Evolutionary conservation across 2,113 vertebrate species (phyloP), one percentile per base, ranked within the genome.

Genomic region (Labeo rohita): DNA sequence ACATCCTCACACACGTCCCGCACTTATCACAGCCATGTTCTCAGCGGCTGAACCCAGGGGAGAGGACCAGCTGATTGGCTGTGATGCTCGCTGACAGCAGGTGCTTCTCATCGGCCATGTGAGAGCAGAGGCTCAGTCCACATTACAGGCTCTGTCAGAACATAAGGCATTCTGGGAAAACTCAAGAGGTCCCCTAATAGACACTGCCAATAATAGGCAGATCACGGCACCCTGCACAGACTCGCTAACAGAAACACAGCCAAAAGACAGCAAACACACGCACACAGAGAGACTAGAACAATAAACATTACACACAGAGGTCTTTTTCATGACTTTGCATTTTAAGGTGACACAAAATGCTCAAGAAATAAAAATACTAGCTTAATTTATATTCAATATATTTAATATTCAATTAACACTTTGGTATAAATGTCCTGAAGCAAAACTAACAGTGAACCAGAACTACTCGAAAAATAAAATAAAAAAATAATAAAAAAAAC

Each of bases 11-110:
- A 84, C 83, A 65, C 56, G 28, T 65, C 23, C 36, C 9, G 5
- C 28, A 84, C 36, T 61, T 36, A 34, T 85, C 56, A 66, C 28
- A 76, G 74, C 74, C 18, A 39, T 21, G 34, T 21, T 56, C 47
- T 56, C 54, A 21, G 54, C 6, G 2, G 23, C 43, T 72, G 39
- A 86, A 45, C 84, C 65, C 39, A 63, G 21, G 23, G 39, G 56
- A 80, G 39, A 80, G 6, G 39, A 45, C 13, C 52, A 61, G 77
- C 52, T 80, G 84, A 73, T 56, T 80, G 39, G 76, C n/a, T 61
- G 39, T 52, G 23, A 72, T 59, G 36, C 63, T 49, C 13, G 11
- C n/a, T 73, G 66, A 73, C 77, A 61, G n/a, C 13, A 80, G 63
- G 76, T 70, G 66, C 21, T 54, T 78, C 18, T 85, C 39, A 15